Evolutionary conservation across 2,888 invertebrate genomes (phyloP), one percentile per base, ranked within the genome.

Genomic region (Schizotus pectinicornis): DNA sequence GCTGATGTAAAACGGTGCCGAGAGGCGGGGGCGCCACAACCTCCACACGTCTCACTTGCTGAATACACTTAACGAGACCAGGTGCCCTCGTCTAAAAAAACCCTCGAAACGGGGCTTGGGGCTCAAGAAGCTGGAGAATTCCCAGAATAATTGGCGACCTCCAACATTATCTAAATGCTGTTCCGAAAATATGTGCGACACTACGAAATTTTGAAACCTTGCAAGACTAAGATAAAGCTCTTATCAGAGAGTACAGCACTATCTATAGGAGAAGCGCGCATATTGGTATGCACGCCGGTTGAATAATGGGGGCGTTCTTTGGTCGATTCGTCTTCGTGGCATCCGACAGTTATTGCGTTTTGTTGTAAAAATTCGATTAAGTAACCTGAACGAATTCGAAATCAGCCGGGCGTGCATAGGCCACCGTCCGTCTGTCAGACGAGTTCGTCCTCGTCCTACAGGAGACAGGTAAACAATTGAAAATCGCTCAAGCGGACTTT

Each of bases 271-370:
- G n/a, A n/a, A n/a, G n/a, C n/a, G 35, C 34, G 32, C 5, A 41
- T 22, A 48, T 51, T 51, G 48, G 30, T 38, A 49, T 49, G 48
- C 37, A 35, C 38, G 39, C 1, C 1, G 7, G 22, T 35, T 35
- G 42, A 35, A 42, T 34, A 42, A 51, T 51, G 51, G 35, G 38
- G 35, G 35, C 36, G 30, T 7, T 35, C 22, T 12, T 34, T 42
- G 13, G 12, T 38, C 46, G 22, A 51, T 58, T 53, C 53, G 52
- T 48, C 47, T 58, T 58, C 42, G 39, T 50, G 41, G 30, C 7
- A n/a, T 12, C 43, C 36, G 58, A 41, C 58, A 58, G 52, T 47
- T 58, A 58, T 58, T 58, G 53, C 53, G 48, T 58, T 53, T 58
- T 48, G 54, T 58, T 58, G 58, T 41, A 33, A 42, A 41, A 36